A percentile compares a stretch with the other conserved stretches of the same genome.
phyloP scores from a whole-genome alignment of 2,113 vertebrate species.

The Upupa epops region DNA sequence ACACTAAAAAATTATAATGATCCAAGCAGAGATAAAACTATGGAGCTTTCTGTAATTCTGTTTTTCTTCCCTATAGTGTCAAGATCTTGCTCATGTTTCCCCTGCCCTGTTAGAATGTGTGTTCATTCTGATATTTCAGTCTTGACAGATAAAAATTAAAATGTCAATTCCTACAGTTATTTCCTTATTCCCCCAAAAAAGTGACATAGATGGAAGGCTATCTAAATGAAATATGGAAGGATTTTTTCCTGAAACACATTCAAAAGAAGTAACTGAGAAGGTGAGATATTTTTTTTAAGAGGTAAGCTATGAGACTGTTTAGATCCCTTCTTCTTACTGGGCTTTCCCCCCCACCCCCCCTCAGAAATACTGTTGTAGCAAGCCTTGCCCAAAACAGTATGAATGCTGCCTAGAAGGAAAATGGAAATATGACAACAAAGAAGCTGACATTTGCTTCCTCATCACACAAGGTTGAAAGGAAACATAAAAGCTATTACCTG shows the following conservation, averaged over 20 bases:
- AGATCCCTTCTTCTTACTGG: background rate
- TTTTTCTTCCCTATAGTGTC: background rate
- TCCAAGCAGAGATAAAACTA: no score
- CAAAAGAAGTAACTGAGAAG: background rate
- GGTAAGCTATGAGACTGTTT: background rate
- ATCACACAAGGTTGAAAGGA: background rate
- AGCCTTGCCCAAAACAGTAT: background rate
- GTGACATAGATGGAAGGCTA: background rate
- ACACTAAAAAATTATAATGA: background rate
- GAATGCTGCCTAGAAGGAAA: background rate
- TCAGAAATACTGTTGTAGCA: background rate
- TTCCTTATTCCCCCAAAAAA: background rate
- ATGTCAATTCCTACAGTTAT: background rate
- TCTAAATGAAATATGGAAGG: background rate
- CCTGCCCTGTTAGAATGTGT: background rate
- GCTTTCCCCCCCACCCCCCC: background rate
- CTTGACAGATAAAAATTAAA: slow-evolving; percentile 36
- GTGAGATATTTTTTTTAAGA: background rate
- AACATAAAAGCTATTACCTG: background rate
- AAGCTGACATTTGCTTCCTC: background rate
- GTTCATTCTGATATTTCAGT: background rate
- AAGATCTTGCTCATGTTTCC: background rate
- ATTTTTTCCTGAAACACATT: background rate
- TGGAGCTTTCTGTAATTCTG: background rate
- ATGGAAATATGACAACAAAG: background rate